These are phyloP conservation scores for Bimastos eiseni DNA, from an alignment of 2,888 invertebrate species.

Conservation along the genomic window DNA sequence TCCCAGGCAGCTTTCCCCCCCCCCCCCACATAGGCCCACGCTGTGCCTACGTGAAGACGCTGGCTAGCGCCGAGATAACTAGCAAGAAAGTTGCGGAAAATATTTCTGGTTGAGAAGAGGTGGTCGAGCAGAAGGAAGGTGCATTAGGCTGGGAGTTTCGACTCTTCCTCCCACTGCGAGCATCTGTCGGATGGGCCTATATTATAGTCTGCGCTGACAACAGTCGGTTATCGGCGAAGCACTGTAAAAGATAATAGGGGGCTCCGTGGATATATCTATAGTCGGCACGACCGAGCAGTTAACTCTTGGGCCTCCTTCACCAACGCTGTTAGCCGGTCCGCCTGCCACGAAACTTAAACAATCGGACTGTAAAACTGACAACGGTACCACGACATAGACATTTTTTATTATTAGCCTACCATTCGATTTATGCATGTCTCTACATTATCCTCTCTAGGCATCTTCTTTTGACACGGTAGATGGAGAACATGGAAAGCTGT, in stretches of 20 bases:
- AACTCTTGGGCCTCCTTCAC: too few relatives aligned
- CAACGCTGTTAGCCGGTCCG: too few relatives aligned
- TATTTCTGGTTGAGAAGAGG: not conserved
- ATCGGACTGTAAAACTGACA: constrained; percentile 13
- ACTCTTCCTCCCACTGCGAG: not conserved
- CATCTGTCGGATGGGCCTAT: not conserved
- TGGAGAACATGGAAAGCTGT: not conserved
- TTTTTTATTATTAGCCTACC: not conserved
- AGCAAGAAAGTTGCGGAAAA: not conserved
- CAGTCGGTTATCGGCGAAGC: not conserved
- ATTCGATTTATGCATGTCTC: not conserved
- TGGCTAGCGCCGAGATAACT: not conserved
- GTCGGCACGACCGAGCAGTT: not conserved
- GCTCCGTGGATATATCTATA: too few relatives aligned
- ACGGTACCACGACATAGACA: not conserved
- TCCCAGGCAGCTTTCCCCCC: not conserved
- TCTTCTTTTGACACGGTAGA: not conserved
- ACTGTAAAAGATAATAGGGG: not conserved
- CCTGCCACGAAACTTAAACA: not conserved
- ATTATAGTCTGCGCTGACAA: not conserved
- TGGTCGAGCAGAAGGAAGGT: not conserved
- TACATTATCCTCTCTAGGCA: not conserved
- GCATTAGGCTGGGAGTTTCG: not conserved
- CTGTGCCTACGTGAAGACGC: not conserved
- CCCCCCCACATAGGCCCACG: not conserved